A percentile compares a stretch with the other conserved stretches of the same genome.
These are phyloP conservation scores for Antigone vipio DNA, from an alignment of 2,113 vertebrate genomes.

Conservation along the genomic window DNA sequence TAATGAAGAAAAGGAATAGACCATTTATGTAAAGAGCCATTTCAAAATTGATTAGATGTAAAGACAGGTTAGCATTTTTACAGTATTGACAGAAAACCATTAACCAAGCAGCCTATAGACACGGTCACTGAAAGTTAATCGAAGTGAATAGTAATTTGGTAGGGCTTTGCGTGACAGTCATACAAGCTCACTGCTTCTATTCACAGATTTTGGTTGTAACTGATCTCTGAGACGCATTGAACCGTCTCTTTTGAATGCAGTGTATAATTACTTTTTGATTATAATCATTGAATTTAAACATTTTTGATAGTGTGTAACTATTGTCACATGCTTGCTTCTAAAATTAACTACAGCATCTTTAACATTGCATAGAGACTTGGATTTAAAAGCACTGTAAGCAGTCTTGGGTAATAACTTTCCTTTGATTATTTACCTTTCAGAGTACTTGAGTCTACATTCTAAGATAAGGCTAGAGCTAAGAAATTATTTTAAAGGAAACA, in stretches of 20 bases:
- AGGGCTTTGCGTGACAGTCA: constrained; percentile 38
- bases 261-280: constrained; percentile 42
- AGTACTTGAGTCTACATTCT: neutral
- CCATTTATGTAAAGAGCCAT: constrained; percentile 67
- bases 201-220: neutral
- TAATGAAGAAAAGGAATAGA: constrained; percentile 63
- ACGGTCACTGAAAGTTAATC: constrained; percentile 73
- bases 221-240: neutral
- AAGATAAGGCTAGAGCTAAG: constrained; percentile 37
- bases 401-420: constrained; percentile 31
- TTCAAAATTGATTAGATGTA: constrained; percentile 79
- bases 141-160: constrained; percentile 51
- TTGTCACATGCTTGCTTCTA: neutral
- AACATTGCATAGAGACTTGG: neutral
- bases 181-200: neutral
- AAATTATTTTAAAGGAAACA: constrained; percentile 36
- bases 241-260: neutral
- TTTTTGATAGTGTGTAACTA: neutral
- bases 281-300: neutral
- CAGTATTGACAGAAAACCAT: constrained; percentile 80
- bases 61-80: constrained; percentile 77
- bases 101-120: constrained; percentile 67
- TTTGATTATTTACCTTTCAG: constrained; percentile 55
- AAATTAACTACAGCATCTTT: neutral
- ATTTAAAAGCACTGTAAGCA: neutral